Evolutionary conservation across 2,888 invertebrate species (phyloP).

Genomic region (Mylabris sibirica): DNA sequence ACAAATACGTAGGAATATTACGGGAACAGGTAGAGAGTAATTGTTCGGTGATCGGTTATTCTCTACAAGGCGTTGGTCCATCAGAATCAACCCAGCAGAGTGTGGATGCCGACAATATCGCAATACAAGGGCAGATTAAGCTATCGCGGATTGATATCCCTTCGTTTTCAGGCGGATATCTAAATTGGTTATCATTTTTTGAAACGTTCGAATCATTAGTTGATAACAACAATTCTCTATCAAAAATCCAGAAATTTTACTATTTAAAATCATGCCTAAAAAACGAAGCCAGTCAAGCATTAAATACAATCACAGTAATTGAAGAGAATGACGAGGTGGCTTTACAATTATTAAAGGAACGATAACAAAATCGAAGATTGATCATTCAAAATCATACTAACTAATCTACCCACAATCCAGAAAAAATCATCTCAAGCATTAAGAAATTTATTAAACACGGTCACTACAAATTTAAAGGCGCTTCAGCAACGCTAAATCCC

Average conservation of each 20-base stretch:
- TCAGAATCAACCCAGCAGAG: background rate
- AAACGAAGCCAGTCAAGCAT: conserved; percentile 21
- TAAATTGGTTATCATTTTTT: conserved; percentile 22
- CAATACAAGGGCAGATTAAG: background rate
- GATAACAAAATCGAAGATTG: conserved; percentile 26
- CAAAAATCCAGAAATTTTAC: conserved; percentile 27
- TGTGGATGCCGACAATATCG: background rate
- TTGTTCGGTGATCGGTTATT: background rate
- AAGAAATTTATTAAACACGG: conserved; percentile 17
- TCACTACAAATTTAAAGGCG: conserved; percentile 21
- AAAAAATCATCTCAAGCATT: conserved; percentile 26
- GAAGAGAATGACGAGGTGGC: conserved; percentile 24
- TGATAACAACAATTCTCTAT: conserved; percentile 17
- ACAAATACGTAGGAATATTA: background rate
- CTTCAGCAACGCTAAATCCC: conserved; percentile 21
- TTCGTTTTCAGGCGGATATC: conserved; percentile 20
- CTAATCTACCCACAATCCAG: conserved; percentile 10
- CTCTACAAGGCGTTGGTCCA: background rate
- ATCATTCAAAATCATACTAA: conserved; percentile 26
- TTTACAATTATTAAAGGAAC: conserved; percentile 21
- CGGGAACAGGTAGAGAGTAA: background rate
- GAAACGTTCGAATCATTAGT: conserved; percentile 26
- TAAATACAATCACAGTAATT: conserved; percentile 20
- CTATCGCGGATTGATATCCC: background rate
- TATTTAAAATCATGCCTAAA: conserved; percentile 27